Base-by-base conservation (phyloP, 2,888 invertebrate genomes). In the Panopea generosa region DNA sequence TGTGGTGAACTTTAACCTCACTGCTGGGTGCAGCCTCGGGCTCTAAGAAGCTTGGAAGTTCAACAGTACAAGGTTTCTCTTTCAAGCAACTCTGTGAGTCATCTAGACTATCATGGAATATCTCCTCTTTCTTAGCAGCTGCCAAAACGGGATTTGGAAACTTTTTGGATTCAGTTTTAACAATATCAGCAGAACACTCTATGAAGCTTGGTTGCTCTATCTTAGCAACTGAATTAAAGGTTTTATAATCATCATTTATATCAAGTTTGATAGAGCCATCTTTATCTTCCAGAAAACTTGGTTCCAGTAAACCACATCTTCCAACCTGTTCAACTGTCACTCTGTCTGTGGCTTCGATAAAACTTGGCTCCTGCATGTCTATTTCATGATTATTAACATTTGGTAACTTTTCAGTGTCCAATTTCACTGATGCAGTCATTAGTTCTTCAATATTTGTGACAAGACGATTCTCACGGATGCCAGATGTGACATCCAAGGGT, bases 81-180 rank as follows among this genome's bases (percentile, higher is more conserved):
- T 56, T 27, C 11, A 11, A 7, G 4, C 33, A 7, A 11, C 33
- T 7, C 18, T 9, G 40, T 33, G 55, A 18, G 47, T 57, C 62
- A 16, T 77, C 77, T 20, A 77, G 52, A 60, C 77, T 77, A 29
- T 77, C 77, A 45, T 73, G 65, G 45, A 66, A 77, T 26, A 53
- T 55, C 29, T 69, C 72, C 16, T 55, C 33, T 45, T 69, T 47
- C 7, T 68, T n/a, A 50, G 22, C 52, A 26, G 18, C 45, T 27
- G 47, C 18, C 49, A 59, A 49, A 2, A 66, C 38, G 40, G 61
- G 68, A 53, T 68, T 75, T 43, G 74, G 74, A 4, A 33, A 11
- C 22, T 27, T 18, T 59, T 57, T 20, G 9, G 29, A 50, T n/a
- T n/a, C 22, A 20, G 18, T 43, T 63, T 52, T 52, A 20, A 24